Evolutionary conservation across 2,113 vertebrate species (phyloP).

Genomic region (Psammodynastes pulverulentus): DNA sequence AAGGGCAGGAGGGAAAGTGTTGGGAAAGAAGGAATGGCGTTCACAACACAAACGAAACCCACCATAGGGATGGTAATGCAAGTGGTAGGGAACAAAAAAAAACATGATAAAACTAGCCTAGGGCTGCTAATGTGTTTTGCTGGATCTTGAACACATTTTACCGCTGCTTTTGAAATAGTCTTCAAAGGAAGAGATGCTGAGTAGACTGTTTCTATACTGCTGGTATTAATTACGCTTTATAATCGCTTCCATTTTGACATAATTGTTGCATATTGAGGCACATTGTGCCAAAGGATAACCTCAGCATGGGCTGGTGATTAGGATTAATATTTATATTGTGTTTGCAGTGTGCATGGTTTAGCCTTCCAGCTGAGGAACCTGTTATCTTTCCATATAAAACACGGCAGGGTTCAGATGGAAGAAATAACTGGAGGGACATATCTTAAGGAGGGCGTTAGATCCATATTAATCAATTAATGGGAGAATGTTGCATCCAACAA

Average conservation of each 20-base stretch:
- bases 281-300: slow-evolving; percentile 58
- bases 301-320: slow-evolving; percentile 46
- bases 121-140: slow-evolving; percentile 27
- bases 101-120: not conserved
- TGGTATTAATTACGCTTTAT: slow-evolving; percentile 51
- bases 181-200: slow-evolving; percentile 44
- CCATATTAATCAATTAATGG: not conserved
- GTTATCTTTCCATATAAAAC: slow-evolving; percentile 58
- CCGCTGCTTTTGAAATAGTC: slow-evolving; percentile 28
- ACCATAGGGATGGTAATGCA: slow-evolving; percentile 3
- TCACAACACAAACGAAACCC: slow-evolving; percentile 52
- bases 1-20: not conserved
- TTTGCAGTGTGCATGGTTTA: slow-evolving; percentile 55
- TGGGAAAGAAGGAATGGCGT: slow-evolving; percentile 1
- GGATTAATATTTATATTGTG: slow-evolving; percentile 64
- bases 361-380: slow-evolving; percentile 48
- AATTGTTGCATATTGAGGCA: slow-evolving; percentile 45
- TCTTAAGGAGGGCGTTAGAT: not conserved
- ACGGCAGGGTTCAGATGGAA: slow-evolving; percentile 39
- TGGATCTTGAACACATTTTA: slow-evolving; percentile 39
- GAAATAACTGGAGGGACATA: not conserved
- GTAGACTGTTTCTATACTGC: slow-evolving; percentile 32
- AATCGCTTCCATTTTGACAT: slow-evolving; percentile 55
- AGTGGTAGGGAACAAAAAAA: slow-evolving; percentile 2
- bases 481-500: not conserved